Evolutionary conservation across 2,113 vertebrate genomes (phyloP).

Genomic region (Bubo scandiacus): DNA sequence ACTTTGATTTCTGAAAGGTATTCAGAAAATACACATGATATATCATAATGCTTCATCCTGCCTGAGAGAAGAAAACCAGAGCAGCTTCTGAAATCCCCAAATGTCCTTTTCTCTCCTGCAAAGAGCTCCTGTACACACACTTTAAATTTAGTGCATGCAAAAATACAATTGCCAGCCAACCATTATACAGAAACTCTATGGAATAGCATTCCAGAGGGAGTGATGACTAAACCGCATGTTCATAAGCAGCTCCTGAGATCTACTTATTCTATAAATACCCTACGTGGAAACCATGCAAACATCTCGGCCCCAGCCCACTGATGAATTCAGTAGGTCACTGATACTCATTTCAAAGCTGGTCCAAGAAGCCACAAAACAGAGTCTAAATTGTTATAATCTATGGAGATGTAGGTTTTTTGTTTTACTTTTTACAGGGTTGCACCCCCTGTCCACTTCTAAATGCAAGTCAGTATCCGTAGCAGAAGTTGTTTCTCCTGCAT

Average conservation of each 20-base stretch:
- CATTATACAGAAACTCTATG: background rate
- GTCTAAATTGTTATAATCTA: background rate
- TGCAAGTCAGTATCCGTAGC: background rate
- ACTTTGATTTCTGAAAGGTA: background rate
- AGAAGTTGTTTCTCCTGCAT: background rate
- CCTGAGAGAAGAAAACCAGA: background rate
- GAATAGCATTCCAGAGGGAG: slow-evolving; percentile 10
- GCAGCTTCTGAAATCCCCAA: background rate
- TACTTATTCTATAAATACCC: slow-evolving; percentile 56
- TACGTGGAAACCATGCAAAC: slow-evolving; percentile 19
- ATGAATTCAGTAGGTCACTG: background rate
- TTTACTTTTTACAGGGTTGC: background rate
- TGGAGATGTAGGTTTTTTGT: background rate
- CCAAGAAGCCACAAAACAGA: background rate
- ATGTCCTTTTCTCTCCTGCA: background rate
- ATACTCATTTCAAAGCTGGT: background rate
- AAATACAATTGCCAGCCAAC: slow-evolving; percentile 34
- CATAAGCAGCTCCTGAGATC: slow-evolving; percentile 28
- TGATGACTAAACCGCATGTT: slow-evolving; percentile 48
- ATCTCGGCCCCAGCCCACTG: background rate
- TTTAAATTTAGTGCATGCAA: slow-evolving; percentile 22
- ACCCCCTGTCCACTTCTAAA: background rate
- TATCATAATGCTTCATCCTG: background rate
- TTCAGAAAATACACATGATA: background rate
- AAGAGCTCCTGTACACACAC: background rate